phyloP scores from a whole-genome alignment of 92 coral and sea anemone genomes.

The Heteractis magnifica region DNA sequence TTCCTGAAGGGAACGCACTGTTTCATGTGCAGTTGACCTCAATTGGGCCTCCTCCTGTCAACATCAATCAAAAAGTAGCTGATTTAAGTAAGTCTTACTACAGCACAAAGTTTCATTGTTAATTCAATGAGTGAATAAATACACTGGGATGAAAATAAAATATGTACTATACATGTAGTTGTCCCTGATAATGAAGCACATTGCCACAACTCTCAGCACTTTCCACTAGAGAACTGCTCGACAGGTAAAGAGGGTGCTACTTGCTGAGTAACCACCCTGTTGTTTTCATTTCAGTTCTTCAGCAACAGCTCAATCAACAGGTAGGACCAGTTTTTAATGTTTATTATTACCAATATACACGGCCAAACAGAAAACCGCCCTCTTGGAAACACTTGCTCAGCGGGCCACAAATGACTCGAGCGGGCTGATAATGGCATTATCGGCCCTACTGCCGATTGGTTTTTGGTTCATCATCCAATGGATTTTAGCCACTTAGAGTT shows the following conservation, averaged over 20 bases:
- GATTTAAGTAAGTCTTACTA: conserved; percentile 19
- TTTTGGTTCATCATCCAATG: too few relatives aligned
- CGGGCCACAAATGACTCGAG: too few relatives aligned
- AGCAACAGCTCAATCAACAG: background rate
- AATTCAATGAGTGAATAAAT: too few relatives aligned
- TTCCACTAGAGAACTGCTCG: background rate
- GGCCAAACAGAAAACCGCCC: too few relatives aligned
- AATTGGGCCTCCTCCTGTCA: conserved; percentile 3
- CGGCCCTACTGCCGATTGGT: too few relatives aligned
- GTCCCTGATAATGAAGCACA: background rate
- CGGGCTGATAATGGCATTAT: too few relatives aligned
- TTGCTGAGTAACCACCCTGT: background rate
- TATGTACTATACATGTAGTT: background rate
- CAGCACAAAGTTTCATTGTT: background rate
- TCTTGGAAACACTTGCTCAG: too few relatives aligned
- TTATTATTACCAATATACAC: too few relatives aligned
- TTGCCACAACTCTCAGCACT: background rate
- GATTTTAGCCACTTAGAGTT: too few relatives aligned
- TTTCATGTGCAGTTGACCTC: conserved; percentile 26
- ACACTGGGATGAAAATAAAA: too few relatives aligned
- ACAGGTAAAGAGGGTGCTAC: too few relatives aligned
- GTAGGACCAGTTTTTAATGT: background rate
- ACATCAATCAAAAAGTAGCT: conserved; percentile 31
- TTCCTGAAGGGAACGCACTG: conserved; percentile 9
- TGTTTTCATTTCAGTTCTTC: background rate